Base-by-base conservation (phyloP, 2,113 vertebrate genomes). In the Rhodinocichla rosea region DNA sequence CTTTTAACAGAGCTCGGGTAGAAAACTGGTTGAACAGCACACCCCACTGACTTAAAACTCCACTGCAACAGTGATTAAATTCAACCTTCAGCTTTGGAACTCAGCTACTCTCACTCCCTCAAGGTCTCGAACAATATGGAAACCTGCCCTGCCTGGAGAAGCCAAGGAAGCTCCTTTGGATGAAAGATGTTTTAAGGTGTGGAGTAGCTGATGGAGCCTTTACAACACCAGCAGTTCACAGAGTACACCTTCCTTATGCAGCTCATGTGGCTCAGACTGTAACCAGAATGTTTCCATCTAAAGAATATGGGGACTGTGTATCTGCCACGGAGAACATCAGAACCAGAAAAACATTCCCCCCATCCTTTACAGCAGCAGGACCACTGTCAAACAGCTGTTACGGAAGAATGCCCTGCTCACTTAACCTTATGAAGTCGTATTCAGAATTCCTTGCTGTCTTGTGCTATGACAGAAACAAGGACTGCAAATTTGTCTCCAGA, bases 21-120 rank as follows among this genome's bases (percentile, higher is more conserved):
- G 76, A 87, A 95, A 89, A 40, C 52, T 50, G 57, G 74, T 85
- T 45, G 30, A 93, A 96, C 40, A 97, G 92, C 96, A 88, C 95
- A 92, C 69, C 67, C 93, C 85, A 53, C 52, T 75, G 97, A 59
- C 77, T 26, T 50, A 33, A 50, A 59, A 14, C 24, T 74, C 52
- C 62, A 92, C 53, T 88, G 56, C 90, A 96, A 35, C n/a, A 30
- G 32, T 14, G 64, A 52, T 13, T 10, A 4, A 52, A 39, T 13
- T 26, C 39, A 55, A 18, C 5, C 9, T 2, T 20, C 33, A 2
- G 21, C 52, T 89, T 35, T 20, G 37, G 39, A 77, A 45, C 26
- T 82, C 49, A 15, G 5, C 22, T n/a, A 35, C 21, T 21, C 65
- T 68, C 40, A 28, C 56, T 71, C 22, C 22, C 40, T 68, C 64